Percentiles rank a stretch among this genome's conserved stretches.
Evolutionary conservation across 2,888 invertebrate genomes (phyloP).

Genomic region (Drosophila buzzatii): DNA sequence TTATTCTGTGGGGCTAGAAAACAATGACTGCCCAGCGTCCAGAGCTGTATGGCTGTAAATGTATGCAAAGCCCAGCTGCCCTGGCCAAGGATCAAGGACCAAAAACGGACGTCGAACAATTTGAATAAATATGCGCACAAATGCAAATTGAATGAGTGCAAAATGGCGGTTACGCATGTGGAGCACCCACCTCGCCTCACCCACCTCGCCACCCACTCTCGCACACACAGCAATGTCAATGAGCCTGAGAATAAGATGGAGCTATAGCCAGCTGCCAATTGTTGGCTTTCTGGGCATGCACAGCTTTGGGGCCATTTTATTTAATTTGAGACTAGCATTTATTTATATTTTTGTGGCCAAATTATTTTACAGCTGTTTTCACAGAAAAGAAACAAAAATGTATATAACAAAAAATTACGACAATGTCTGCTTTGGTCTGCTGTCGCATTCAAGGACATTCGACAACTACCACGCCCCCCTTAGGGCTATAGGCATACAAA

Average conservation of each 20-base stretch:
- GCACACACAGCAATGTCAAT: not conserved
- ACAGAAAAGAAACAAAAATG: constrained; percentile 1
- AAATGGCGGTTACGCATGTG: constrained; percentile 78
- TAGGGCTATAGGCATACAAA: constrained; percentile 42
- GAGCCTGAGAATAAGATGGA: constrained; percentile 1
- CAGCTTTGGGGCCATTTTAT: constrained; percentile 66
- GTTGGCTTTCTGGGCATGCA: constrained; percentile 9
- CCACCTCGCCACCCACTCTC: not conserved
- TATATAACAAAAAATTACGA: constrained; percentile 28
- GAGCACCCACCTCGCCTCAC: not conserved
- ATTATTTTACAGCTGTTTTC: constrained; percentile 83
- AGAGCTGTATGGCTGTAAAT: constrained; percentile 48
- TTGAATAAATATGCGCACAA: constrained; percentile 80
- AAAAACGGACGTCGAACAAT: constrained; percentile 68
- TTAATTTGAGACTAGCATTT: constrained; percentile 70
- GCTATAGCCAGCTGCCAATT: constrained; percentile 30
- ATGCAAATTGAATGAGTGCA: constrained; percentile 81
- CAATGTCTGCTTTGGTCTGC: constrained; percentile 45
- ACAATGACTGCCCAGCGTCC: constrained; percentile 57
- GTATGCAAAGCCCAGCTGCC: constrained; percentile 74
- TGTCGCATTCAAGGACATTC: constrained; percentile 58
- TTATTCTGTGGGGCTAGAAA: not conserved
- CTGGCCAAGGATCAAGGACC: constrained; percentile 60
- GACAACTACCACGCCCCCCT: constrained; percentile 32
- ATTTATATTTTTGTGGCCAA: constrained; percentile 77